Evolutionary conservation across 2,888 invertebrate genomes (phyloP).

Genomic region (Sesia bembeciformis): DNA sequence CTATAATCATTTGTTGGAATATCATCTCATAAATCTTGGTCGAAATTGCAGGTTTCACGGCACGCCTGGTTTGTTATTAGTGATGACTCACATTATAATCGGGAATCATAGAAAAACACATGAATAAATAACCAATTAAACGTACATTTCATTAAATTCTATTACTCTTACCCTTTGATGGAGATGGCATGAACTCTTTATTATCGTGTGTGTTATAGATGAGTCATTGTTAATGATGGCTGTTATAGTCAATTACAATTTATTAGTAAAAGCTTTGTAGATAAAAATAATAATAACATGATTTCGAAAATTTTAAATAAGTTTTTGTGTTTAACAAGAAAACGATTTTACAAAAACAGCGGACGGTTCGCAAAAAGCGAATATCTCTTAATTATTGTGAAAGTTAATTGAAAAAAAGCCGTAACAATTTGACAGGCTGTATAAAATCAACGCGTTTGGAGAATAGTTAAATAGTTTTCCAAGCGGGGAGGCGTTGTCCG

Average conservation of each 20-base stretch:
- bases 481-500: constrained; percentile 32
- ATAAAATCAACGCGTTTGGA: neutral
- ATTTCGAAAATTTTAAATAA: too few species aligned
- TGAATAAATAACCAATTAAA: neutral
- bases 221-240: neutral
- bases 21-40: constrained; percentile 56
- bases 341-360: too few species aligned
- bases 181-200: neutral
- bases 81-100: constrained; percentile 36
- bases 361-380: neutral
- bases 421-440: neutral
- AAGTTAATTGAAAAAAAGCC: neutral
- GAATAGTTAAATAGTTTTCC: constrained; percentile 9
- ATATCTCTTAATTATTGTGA: neutral
- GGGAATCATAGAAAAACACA: constrained; percentile 3
- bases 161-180: neutral
- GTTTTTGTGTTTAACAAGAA: too few species aligned
- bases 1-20: constrained; percentile 51
- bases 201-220: neutral
- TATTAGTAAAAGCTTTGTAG: too few species aligned
- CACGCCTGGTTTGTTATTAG: constrained; percentile 41
- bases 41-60: constrained; percentile 53
- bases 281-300: too few species aligned
- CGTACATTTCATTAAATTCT: neutral
- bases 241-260: too few species aligned